Percentiles rank a stretch among this genome's conserved stretches.
Evolutionary conservation across 2,888 invertebrate species (phyloP).

Genomic region (Harpalus rubripes): DNA sequence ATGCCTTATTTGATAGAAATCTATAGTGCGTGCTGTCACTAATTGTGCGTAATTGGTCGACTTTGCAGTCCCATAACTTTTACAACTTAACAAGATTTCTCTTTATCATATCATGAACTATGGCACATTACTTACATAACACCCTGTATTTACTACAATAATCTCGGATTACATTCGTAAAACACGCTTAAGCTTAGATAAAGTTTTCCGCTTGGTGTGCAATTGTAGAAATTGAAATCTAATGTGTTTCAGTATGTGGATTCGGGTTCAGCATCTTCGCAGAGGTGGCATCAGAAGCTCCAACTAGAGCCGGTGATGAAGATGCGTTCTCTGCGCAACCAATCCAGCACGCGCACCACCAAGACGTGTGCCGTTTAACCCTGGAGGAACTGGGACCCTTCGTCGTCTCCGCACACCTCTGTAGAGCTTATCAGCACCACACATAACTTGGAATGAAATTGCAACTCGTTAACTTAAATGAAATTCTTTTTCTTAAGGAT

Average conservation of each 20-base stretch:
- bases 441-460: constrained; percentile 22
- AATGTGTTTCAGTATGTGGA: constrained; percentile 64
- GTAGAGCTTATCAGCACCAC: constrained; percentile 19
- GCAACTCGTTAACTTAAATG: no score
- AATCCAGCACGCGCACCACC: constrained; percentile 62
- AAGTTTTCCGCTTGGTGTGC: background rate
- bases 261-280: constrained; percentile 64
- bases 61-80: no score
- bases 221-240: constrained; percentile 54
- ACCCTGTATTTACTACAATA: no score
- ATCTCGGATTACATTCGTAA: no score
- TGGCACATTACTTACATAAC: no score
- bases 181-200: no score
- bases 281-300: constrained; percentile 60
- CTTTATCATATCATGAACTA: no score
- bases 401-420: constrained; percentile 17
- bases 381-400: constrained; percentile 21
- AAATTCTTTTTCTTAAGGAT: no score
- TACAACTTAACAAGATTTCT: no score
- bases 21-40: no score
- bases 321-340: constrained; percentile 59
- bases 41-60: no score
- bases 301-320: constrained; percentile 62
- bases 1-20: no score
- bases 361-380: constrained; percentile 61